Evolutionary conservation across 2,888 invertebrate species (phyloP), one percentile per base, ranked within the genome.

Genomic region (Lepidochrysops patricia): DNA sequence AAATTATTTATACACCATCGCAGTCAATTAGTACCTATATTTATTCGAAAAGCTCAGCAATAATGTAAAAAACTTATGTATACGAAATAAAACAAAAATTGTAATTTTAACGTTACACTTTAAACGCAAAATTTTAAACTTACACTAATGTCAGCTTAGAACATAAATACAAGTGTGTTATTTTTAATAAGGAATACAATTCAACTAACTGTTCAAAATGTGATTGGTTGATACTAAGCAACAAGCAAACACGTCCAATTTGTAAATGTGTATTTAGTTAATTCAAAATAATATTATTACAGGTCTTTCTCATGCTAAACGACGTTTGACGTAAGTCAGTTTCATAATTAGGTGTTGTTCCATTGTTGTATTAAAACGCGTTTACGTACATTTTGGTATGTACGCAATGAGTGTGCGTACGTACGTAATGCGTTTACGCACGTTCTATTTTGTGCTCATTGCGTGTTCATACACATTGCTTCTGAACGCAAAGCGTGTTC

Each of bases 241-340:
- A n/a, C 13, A 12, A 43, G 43, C 43, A 43, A 9, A 43, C 9
- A 43, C 3, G 19, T 15, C 2, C 2, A 43, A 43, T 43, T 19
- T 43, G 43, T 43, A 19, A 15, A 26, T 26, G 52, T 52, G 13
- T 52, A 52, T 27, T 52, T 52, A 52, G 27, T 27, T 52, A 27
- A 52, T 52, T 13, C 6, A 25, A 27, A 13, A 52, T 52, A 27
- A 52, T 52, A 52, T 52, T 50, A 50, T 52, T 52, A 15, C 52
- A 52, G 52, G 52, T 26, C 52, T 52, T 52, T 52, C 52, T 52
- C 25, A 15, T n/a, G 26, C 52, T 26, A 52, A 52, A 52, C 25
- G 52, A 26, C 52, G 52, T 52, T 26, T 27, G 26, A 52, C 52
- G 52, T 52, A 52, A 52, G 52, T 52, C 13, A 26, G 26, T 52